Evolutionary conservation across 2,797 vertebrate species (phyloP), one percentile per base, ranked within the genome.

Genomic region (Phaenicophaeus curvirostris): DNA sequence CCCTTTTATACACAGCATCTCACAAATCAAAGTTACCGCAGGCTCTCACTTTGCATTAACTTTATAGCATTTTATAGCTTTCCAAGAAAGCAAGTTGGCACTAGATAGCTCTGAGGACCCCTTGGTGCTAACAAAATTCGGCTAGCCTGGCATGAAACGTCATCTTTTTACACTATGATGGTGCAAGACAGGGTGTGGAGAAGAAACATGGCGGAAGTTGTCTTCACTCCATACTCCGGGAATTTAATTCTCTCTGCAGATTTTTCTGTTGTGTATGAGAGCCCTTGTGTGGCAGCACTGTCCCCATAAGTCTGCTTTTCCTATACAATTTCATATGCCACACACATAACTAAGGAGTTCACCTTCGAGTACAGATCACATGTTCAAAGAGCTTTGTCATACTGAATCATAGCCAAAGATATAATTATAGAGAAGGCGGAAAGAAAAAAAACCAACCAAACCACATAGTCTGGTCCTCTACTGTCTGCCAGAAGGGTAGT

Each of bases 41-140:
- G 72, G 62, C 57, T 94, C 75, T 75, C 5, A 9, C 68, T 93
- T 71, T 91, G 77, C 35, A 44, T 58, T 35, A 65, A 35, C 68
- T 92, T 63, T 94, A 62, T 85, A 87, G 74, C 24, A 39, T 87
- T 92, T 93, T 74, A 94, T 19, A 78, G 89, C 67, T 95, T 96
- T 92, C 46, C 75, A 71, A 82, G 31, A 63, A 87, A 94, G 72
- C 25, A 63, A 69, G 57, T 23, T 81, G 77, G 69, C 69, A 90
- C 6, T 48, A 61, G 55, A 63, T 15, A 94, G 71, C 71, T 79
- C 77, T 62, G 74, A 89, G 71, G 68, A 89, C 77, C 69, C 42
- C 44, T 35, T 2, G 14, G 19, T 4, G 3, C 54, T 92, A 33
- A 82, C 73, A 67, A 81, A 94, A 95, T 68, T 24, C n/a, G 53